Evolutionary conservation across 2,888 invertebrate genomes (phyloP).

Genomic region (Charanyca ferruginea): DNA sequence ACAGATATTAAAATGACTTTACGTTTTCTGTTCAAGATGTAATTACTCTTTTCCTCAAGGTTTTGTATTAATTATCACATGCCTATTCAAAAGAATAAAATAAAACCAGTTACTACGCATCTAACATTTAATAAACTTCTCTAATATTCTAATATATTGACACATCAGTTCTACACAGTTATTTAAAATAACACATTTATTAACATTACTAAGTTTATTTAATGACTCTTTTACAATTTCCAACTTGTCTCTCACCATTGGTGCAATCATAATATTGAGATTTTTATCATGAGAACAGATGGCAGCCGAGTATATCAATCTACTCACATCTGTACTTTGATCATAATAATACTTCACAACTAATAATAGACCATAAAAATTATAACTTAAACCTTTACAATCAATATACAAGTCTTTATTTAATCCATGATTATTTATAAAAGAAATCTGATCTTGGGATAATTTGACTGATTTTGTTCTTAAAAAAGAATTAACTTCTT

Average conservation of each 20-base stretch:
- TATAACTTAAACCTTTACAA: slow-evolving; percentile 92
- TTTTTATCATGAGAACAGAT: slow-evolving; percentile 82
- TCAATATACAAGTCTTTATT: slow-evolving; percentile 92
- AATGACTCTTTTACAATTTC: slow-evolving; percentile 76
- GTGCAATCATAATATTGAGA: slow-evolving; percentile 82
- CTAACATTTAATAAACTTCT: slow-evolving; percentile 90
- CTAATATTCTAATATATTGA: slow-evolving; percentile 87
- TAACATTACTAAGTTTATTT: slow-evolving; percentile 74
- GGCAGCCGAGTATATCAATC: slow-evolving; percentile 86
- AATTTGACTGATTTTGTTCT: slow-evolving; percentile 77
- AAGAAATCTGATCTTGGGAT: slow-evolving; percentile 92
- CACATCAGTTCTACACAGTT: slow-evolving; percentile 87
- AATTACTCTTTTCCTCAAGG: background rate
- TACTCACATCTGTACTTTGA: slow-evolving; percentile 81
- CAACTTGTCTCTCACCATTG: slow-evolving; percentile 80
- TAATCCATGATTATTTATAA: slow-evolving; percentile 92
- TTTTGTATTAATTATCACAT: slow-evolving; percentile 7
- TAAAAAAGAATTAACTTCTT: slow-evolving; percentile 87
- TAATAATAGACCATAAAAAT: slow-evolving; percentile 90
- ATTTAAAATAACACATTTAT: slow-evolving; percentile 79
- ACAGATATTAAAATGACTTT: background rate
- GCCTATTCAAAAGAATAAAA: slow-evolving; percentile 1
- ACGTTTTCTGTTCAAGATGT: background rate
- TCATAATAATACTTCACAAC: slow-evolving; percentile 87
- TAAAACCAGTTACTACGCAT: slow-evolving; percentile 35